Evolutionary conservation across 2,888 invertebrate species (phyloP).

Genomic region (Hymenopus coronatus): DNA sequence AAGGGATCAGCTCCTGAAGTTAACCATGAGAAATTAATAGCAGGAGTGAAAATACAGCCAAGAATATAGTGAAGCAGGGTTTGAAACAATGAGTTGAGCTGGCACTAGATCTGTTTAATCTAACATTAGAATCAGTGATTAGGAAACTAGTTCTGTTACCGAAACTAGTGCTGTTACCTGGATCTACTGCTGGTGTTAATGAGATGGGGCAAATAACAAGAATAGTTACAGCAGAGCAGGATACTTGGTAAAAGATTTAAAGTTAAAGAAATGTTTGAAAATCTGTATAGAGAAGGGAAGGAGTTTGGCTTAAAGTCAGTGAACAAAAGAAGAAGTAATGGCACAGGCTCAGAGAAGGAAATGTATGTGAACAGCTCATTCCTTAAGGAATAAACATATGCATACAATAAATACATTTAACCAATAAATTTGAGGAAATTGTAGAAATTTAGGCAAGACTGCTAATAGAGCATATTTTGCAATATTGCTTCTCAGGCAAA

Average conservation of each 20-base stretch:
- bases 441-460: neutral
- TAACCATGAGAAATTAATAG: neutral
- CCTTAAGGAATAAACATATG: neutral
- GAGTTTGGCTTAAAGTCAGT: neutral
- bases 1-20: neutral
- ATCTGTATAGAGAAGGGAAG: neutral
- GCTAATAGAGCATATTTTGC: neutral
- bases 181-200: neutral
- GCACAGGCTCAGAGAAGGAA: neutral
- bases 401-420: neutral
- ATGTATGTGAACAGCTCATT: neutral
- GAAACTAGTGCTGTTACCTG: neutral
- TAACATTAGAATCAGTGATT: neutral
- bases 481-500: too few species aligned
- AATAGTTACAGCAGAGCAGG: too few species aligned
- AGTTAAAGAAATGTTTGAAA: neutral
- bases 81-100: too few species aligned
- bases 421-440: neutral
- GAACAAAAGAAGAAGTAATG: neutral
- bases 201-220: neutral
- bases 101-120: neutral
- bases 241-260: too few species aligned
- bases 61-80: neutral
- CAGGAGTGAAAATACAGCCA: neutral
- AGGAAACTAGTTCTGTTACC: neutral